Evolutionary conservation across 1,140 invertebrate species (phyloP), one percentile per base, ranked within the genome.

Genomic region (Drosophila parabipectinata): DNA sequence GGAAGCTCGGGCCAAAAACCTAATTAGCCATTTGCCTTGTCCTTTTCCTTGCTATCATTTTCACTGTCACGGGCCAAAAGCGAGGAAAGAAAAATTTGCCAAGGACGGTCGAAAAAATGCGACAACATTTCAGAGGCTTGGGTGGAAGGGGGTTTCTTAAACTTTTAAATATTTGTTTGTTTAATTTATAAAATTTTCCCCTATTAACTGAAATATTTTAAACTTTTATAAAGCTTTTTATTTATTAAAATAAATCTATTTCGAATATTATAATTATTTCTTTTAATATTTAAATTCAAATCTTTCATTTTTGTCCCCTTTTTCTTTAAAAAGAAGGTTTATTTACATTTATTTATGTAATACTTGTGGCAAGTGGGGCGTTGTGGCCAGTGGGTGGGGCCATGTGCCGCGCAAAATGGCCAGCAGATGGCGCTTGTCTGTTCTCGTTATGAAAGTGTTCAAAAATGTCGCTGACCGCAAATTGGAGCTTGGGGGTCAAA

Each of bases 371-470:
- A 45, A 45, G 26, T 6, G 15, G 24, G 32, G 10, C 50, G 34
- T 28, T 5, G 26, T 47, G 28, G 15, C 50, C 55, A 50, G 30
- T 58, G 53, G 47, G 12, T 1, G 24, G 32, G 14, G 2, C n/a
- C 3, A 14, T 6, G 18, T n/a, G 37, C 1, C 1, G 10, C 12
- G 18, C 12, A 34, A 59, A 67, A 28, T 12, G 30, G 30, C 6
- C 18, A 41, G 37, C 28, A 50, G 58, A 26, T 72, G 78, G 60
- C 45, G 41, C 32, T 34, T n/a, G 18, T 15, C 47, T 82, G 81
- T 74, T 82, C 81, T 81, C 63, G 78, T 87, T 82, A 80, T 71
- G 14, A 85, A 85, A 82, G 78, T 85, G 82, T 85, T 87, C 64
- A 21, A 41, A 44, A 57, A 57, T 26, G 39, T 60, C 61, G 59